phyloP scores from a whole-genome alignment of 1,140 invertebrate species.

The Chironomus tepperi region DNA sequence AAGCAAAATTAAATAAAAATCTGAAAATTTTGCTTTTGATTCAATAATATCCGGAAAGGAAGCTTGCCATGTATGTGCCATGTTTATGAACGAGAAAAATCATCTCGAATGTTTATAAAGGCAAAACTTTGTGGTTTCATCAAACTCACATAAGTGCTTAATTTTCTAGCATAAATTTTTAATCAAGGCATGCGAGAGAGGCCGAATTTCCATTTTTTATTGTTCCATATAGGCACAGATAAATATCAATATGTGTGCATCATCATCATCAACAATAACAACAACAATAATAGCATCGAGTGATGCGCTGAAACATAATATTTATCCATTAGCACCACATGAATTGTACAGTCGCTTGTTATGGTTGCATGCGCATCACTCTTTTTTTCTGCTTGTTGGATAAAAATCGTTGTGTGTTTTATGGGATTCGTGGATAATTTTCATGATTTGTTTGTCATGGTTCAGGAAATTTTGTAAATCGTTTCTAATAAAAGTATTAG shows the following conservation, averaged over 20 bases:
- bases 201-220: no score
- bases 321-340: constrained; percentile 9
- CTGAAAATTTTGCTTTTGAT: not conserved
- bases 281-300: not conserved
- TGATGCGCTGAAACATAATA: not conserved
- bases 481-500: no score
- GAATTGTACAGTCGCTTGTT: not conserved
- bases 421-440: not conserved
- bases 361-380: constrained; percentile 15
- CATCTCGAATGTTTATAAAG: not conserved
- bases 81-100: no score
- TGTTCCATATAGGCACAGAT: no score
- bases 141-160: no score
- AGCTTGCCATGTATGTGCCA: no score
- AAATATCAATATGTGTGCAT: not conserved
- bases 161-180: no score
- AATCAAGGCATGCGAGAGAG: no score
- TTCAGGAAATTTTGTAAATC: no score
- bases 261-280: not conserved
- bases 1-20: not conserved
- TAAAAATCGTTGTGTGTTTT: not conserved
- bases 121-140: no score
- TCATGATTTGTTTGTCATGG: no score
- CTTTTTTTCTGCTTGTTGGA: not conserved
- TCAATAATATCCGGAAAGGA: not conserved